phyloP scores from a whole-genome alignment of 2,797 vertebrate species.

The Adrianichthys oophorus region DNA sequence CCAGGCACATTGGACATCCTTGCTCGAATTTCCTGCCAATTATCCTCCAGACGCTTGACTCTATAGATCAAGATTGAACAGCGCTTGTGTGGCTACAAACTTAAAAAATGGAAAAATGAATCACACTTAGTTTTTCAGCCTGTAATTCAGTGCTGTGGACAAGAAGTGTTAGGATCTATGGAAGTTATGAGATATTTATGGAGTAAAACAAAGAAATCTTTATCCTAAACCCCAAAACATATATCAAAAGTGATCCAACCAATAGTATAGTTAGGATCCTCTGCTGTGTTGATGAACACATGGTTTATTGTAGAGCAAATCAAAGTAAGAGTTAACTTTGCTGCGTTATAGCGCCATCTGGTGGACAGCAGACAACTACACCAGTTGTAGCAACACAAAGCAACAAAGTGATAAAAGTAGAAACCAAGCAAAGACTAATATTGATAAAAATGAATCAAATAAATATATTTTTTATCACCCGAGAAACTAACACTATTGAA shows the following conservation, averaged over 20 bases:
- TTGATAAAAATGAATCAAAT: no score
- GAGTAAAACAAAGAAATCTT: no score
- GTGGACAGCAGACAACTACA: conserved; percentile 27
- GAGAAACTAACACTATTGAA: no score
- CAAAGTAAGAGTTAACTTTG: conserved; percentile 15
- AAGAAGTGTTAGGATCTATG: neutral
- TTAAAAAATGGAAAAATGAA: conserved; percentile 13
- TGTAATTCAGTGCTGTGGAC: neutral
- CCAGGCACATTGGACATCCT: conserved; percentile 47
- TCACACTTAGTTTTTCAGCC: conserved; percentile 11
- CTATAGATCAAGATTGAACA: conserved; percentile 33
- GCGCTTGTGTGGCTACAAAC: conserved; percentile 23
- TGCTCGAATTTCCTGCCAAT: conserved; percentile 47
- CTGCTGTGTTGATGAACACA: conserved; percentile 22
- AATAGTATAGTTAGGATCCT: conserved; percentile 13
- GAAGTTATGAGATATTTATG: neutral
- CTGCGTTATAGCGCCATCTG: conserved; percentile 64
- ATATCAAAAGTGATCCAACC: conserved; percentile 4
- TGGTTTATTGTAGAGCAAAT: conserved; percentile 25
- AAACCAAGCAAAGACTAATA: no score
- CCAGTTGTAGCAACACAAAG: no score
- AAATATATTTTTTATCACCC: no score
- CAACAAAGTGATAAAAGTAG: no score
- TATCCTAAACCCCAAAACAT: no score
- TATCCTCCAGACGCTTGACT: conserved; percentile 42